These are phyloP conservation scores for Clarias gariepinus DNA, from an alignment of 2,113 vertebrate genomes.

Conservation along the genomic window DNA sequence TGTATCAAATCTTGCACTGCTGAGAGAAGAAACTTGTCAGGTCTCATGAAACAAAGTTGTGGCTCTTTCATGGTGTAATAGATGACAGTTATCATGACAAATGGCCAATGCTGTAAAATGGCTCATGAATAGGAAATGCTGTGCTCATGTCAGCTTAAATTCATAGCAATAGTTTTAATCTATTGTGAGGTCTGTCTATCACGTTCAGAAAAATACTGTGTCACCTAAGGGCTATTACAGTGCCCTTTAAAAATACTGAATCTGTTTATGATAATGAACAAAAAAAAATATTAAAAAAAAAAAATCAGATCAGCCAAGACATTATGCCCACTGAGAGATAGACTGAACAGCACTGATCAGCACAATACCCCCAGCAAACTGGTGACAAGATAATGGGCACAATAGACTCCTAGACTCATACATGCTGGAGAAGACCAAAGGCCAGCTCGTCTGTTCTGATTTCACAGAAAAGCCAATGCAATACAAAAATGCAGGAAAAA, in stretches of 20 bases:
- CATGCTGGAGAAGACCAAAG: too few relatives aligned
- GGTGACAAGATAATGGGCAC: too few relatives aligned
- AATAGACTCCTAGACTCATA: too few relatives aligned
- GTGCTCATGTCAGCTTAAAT: conserved; percentile 36
- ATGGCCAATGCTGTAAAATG: conserved; percentile 29
- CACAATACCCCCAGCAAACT: too few relatives aligned
- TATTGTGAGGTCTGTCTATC: conserved; percentile 23
- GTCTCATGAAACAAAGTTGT: conserved; percentile 27
- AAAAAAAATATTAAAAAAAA: too few relatives aligned
- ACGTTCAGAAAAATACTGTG: conserved; percentile 13
- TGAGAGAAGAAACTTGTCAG: conserved; percentile 24
- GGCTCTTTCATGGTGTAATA: not conserved
- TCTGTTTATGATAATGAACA: not conserved
- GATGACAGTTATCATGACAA: conserved; percentile 52
- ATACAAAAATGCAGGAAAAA: too few relatives aligned
- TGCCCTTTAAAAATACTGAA: not conserved
- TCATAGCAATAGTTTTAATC: conserved; percentile 19
- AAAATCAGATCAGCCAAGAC: too few relatives aligned
- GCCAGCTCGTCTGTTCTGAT: too few relatives aligned
- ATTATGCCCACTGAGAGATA: too few relatives aligned
- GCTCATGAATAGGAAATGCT: conserved; percentile 52
- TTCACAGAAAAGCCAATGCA: too few relatives aligned
- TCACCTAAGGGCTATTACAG: conserved; percentile 22
- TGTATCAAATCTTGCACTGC: conserved; percentile 24
- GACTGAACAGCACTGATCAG: too few relatives aligned